Conservation (phyloP, 92 coral and sea anemone species). For the Phymanthus crucifer region DNA sequence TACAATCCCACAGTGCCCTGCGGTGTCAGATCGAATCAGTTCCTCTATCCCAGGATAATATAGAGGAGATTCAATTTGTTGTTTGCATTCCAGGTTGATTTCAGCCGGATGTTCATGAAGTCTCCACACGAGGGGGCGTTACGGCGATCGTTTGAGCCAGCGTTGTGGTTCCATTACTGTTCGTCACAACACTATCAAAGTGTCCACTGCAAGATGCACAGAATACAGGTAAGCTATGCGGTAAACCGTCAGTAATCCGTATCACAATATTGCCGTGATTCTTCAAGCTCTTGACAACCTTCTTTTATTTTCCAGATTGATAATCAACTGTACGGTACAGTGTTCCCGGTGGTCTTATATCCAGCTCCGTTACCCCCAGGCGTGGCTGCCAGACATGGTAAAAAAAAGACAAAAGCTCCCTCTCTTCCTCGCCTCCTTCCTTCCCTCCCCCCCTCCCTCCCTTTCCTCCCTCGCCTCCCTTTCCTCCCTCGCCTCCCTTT, state of each 20-base stretch:
- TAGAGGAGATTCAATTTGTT: no score
- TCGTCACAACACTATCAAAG: slow-evolving; percentile 86
- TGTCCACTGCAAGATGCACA: slow-evolving; percentile 78
- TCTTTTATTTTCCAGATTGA: slow-evolving; percentile 55
- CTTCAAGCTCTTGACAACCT: not conserved
- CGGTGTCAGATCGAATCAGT: no score
- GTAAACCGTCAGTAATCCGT: not conserved
- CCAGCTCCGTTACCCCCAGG: slow-evolving; percentile 80
- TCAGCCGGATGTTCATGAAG: slow-evolving; percentile 73
- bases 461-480: not conserved
- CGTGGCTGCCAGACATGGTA: slow-evolving; percentile 78
- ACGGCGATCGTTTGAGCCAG: slow-evolving; percentile 90
- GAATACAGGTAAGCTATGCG: slow-evolving; percentile 77
- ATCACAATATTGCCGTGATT: not conserved
- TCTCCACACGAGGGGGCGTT: slow-evolving; percentile 82
- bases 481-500: not conserved
- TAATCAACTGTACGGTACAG: slow-evolving; percentile 90
- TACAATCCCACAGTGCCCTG: no score
- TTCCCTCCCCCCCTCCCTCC: not conserved
- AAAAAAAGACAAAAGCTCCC: not conserved
- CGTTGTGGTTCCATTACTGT: slow-evolving; percentile 85
- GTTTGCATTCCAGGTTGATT: slow-evolving; percentile 71
- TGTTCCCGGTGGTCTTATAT: slow-evolving; percentile 90
- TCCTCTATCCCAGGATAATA: no score
- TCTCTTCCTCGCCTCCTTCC: not conserved